These are phyloP conservation scores for Nycteola revayana DNA, from an alignment of 2,888 invertebrate species.

Conservation along the genomic window DNA sequence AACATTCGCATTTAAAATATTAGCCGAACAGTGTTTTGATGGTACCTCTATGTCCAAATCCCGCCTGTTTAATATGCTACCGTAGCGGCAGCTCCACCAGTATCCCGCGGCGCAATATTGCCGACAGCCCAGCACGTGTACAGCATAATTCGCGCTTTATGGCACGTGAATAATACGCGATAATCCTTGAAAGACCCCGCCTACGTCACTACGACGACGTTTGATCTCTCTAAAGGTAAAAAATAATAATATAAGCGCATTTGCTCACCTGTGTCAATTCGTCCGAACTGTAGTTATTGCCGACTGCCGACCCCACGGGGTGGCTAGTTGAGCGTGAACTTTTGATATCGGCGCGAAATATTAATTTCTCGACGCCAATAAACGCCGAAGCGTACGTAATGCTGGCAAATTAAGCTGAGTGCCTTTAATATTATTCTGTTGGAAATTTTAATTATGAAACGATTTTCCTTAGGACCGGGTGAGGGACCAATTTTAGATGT, in stretches of 20 bases:
- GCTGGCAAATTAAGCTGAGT: slow-evolving; percentile 76
- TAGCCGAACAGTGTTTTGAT: too few relatives aligned
- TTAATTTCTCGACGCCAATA: slow-evolving; percentile 79
- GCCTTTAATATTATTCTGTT: slow-evolving; percentile 71
- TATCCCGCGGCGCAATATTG: slow-evolving; percentile 54
- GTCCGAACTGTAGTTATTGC: slow-evolving; percentile 66
- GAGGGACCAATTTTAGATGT: too few relatives aligned
- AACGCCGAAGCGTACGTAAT: slow-evolving; percentile 71
- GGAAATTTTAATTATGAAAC: slow-evolving; percentile 68
- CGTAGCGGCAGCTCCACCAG: too few relatives aligned
- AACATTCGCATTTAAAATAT: too few relatives aligned
- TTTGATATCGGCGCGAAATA: slow-evolving; percentile 79
- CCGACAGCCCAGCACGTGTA: slow-evolving; percentile 66
- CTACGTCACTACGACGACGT: slow-evolving; percentile 62
- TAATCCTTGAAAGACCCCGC: slow-evolving; percentile 51
- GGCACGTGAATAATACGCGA: slow-evolving; percentile 75
- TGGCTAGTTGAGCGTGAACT: slow-evolving; percentile 79
- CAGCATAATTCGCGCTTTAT: slow-evolving; percentile 75
- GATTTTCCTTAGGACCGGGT: slow-evolving; percentile 43
- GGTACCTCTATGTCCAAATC: too few relatives aligned
- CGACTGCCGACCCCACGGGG: slow-evolving; percentile 64
- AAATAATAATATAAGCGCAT: slow-evolving; percentile 77
- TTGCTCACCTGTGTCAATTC: slow-evolving; percentile 74
- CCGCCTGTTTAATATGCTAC: too few relatives aligned
- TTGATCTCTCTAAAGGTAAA: slow-evolving; percentile 70